Base-by-base conservation (phyloP, 1,140 invertebrate species). In the Panonychus citri region DNA sequence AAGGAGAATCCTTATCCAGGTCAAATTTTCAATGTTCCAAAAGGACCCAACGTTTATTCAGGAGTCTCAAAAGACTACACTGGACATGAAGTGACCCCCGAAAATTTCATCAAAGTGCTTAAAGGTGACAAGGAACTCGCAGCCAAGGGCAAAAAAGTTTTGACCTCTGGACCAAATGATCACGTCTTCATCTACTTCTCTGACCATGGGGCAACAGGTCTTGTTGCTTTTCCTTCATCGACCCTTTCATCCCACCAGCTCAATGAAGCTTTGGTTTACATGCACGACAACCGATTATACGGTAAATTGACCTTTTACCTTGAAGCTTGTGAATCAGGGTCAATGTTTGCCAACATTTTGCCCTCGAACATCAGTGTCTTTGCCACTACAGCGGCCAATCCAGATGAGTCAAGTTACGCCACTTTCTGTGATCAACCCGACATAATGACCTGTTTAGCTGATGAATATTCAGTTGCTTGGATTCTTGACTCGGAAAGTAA, bases 401-500 rank as follows among this genome's bases (percentile, higher is more conserved):
- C 69, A 2, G 59, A 71, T 10, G 76, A 80, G 61, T 74, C 72
- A 10, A 78, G 76, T 0, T 78, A 73, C 61, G 77, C 75, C n/a
- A 77, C 75, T 57, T 53, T 39, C 12, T 79, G 77, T 61, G 76
- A 65, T 63, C 75, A 77, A 62, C 61, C 70, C 3, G 58, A 66
- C n/a, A 58, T 69, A 39, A 52, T 67, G 24, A 77, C 74, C 13
- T 79, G 72, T 63, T 64, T 79, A 15, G 78, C 71, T 15, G 77
- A 78, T 69, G 72, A 77, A 3, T 80, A 77, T 64, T 76, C 73
- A 63, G 76, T 79, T n/a, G 77, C 73, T 37, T 81, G 79, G 79
- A 75, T 81, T 73, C 68, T 79, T 65, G 75, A 80, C 68, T 71
- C 74, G 19, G 77, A 80, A 60, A 51, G 76, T 71, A 75, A 77